phyloP scores from a whole-genome alignment of 2,888 invertebrate genomes.

The Hydroisotoma schaefferi region DNA sequence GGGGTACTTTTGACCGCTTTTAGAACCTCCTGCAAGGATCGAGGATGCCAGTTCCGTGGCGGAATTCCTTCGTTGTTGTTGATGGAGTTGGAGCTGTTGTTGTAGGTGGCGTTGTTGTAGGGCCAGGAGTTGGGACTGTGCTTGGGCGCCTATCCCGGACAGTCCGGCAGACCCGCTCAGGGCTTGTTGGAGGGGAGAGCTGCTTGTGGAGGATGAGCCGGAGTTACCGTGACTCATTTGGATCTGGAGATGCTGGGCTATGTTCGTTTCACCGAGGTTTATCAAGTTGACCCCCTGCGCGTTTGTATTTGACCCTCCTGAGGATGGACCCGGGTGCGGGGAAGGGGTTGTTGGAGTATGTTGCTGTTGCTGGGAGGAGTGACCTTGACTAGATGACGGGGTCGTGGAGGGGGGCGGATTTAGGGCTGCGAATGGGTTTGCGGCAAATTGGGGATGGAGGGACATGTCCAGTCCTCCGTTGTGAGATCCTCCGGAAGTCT shows the following conservation, averaged over 20 bases:
- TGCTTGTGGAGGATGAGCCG: slow-evolving; percentile 35
- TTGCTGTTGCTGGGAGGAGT: slow-evolving; percentile 9
- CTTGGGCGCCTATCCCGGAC: slow-evolving; percentile 27
- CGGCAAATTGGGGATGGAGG: slow-evolving; percentile 26
- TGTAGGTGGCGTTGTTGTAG: slow-evolving; percentile 40
- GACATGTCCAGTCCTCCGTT: slow-evolving; percentile 46
- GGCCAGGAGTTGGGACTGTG: slow-evolving; percentile 38
- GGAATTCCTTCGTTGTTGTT: slow-evolving; percentile 4
- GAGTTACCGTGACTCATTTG: slow-evolving; percentile 16
- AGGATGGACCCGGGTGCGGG: slow-evolving; percentile 16
- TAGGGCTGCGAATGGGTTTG: slow-evolving; percentile 22
- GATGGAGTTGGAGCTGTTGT: slow-evolving; percentile 19
- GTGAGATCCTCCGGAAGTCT: slow-evolving; percentile 11
- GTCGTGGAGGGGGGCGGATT: slow-evolving; percentile 13
- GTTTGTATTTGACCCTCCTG: slow-evolving; percentile 8
- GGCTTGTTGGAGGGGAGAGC: slow-evolving; percentile 38
- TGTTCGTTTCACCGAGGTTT: not conserved
- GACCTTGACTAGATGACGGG: slow-evolving; percentile 11
- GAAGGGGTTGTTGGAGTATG: no score
- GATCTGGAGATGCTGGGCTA: slow-evolving; percentile 20
- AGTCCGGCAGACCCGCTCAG: slow-evolving; percentile 25
- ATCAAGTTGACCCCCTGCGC: slow-evolving; percentile 28
- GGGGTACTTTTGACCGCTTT: slow-evolving; percentile 1
- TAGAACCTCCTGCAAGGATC: not conserved
- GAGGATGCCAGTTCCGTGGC: not conserved